phyloP scores from a whole-genome alignment of 1,140 invertebrate species.

The Diuraphis noxia region DNA sequence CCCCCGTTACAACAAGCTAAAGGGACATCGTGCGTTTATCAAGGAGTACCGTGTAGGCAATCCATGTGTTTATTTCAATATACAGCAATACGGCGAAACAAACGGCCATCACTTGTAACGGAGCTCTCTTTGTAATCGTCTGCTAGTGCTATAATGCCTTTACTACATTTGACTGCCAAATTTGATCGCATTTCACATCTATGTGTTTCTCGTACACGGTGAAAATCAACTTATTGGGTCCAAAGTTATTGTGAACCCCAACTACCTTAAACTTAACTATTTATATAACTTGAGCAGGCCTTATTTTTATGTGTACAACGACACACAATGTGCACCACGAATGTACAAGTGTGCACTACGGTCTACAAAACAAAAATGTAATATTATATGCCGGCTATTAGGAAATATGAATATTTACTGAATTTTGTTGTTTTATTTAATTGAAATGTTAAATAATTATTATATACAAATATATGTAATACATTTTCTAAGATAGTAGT shows the following conservation, averaged over 20 bases:
- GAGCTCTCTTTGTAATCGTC: neutral
- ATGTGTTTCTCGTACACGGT: neutral
- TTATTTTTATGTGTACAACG: too few species aligned
- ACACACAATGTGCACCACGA: too few species aligned
- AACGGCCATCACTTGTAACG: neutral
- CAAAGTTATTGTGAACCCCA: neutral
- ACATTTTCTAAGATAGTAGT: too few species aligned
- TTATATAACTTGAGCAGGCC: too few species aligned
- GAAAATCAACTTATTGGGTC: neutral
- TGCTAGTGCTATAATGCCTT: neutral
- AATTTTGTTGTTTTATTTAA: too few species aligned
- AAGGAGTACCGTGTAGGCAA: conserved; percentile 13
- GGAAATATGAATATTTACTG: too few species aligned
- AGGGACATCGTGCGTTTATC: neutral
- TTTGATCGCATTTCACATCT: neutral
- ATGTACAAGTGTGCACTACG: too few species aligned
- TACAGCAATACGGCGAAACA: neutral
- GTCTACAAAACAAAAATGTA: too few species aligned
- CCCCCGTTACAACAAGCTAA: neutral
- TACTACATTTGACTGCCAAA: neutral
- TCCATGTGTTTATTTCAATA: neutral
- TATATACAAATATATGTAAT: too few species aligned
- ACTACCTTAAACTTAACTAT: neutral
- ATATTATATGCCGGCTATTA: too few species aligned
- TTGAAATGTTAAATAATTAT: too few species aligned